Base-by-base conservation (phyloP, 2,113 vertebrate genomes). In the Oryzias celebensis region DNA sequence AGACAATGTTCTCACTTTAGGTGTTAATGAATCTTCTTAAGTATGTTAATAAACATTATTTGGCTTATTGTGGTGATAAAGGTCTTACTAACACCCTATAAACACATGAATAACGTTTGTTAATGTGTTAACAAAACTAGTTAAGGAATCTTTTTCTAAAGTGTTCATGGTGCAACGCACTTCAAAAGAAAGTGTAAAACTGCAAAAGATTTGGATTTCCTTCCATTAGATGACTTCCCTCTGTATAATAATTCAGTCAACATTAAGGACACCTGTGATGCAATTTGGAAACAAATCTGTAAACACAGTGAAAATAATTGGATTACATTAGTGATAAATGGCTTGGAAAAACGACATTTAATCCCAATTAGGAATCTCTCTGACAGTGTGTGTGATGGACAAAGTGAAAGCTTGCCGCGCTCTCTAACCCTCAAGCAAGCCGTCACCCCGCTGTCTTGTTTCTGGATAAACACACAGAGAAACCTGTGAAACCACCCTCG, bases 341-440 rank as follows among this genome's bases (percentile, higher is more conserved):
- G 75, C 61, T 61, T 75, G 69, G 44, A 71, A 77, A 78, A 70
- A 78, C 52, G 68, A 52, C 23, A 18, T 49, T 80, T 86, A 84
- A 88, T 88, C 84, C 82, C 74, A 80, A 83, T 81, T 82, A 78
- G 70, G 81, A 82, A 85, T 73, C 70, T 74, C 79, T 71, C 75
- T 65, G 53, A 84, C 68, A 70, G 62, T 45, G 64, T 22, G 17
- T 71, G 52, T 62, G 15, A 7, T 53, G 65, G 75, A 87, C 78
- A 75, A 77, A 71, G 64, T 65, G 77, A 68, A 52, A 78, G 66
- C 62, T 59, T 71, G n/a, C 13, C 23, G 17, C 31, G 18, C 28
- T 17, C 47, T 14, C 28, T 41, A 36, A 47, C 22, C 46, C 43
- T 20, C 23, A 16, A 44, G n/a, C 31, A 47, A 13, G 54, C 47